phyloP scores from a whole-genome alignment of 2,797 vertebrate genomes.

The Platyrinchus mystaceus region DNA sequence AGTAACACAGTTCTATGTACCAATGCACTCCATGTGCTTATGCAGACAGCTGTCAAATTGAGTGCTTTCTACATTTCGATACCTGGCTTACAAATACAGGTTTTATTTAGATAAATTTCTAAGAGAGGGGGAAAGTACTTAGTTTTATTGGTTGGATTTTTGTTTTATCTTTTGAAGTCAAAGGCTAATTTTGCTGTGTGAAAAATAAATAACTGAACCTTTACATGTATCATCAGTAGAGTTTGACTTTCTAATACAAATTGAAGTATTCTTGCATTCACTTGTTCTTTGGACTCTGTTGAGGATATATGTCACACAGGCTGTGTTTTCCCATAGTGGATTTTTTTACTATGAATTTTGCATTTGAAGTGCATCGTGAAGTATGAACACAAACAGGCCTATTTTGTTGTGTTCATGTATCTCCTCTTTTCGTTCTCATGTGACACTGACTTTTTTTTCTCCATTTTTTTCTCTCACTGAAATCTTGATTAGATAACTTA shows the following conservation, averaged over 20 bases:
- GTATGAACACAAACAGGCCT: not conserved
- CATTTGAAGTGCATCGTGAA: not conserved
- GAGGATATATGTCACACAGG: not conserved
- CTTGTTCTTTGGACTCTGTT: not conserved
- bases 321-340: not conserved
- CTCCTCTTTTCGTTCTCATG: not conserved
- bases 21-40: not conserved
- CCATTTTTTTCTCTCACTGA: rapidly evolving
- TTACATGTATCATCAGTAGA: not conserved
- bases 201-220: not conserved
- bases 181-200: not conserved
- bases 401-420: not conserved
- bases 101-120: not conserved
- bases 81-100: not conserved
- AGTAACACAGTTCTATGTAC: not conserved
- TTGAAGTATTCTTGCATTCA: not conserved
- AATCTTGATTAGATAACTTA: not conserved
- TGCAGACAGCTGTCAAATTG: not conserved
- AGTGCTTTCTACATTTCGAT: not conserved
- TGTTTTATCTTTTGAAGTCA: not conserved
- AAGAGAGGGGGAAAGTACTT: not conserved
- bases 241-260: not conserved
- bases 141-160: not conserved
- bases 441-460: not conserved
- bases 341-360: not conserved